phyloP scores from a whole-genome alignment of 2,888 invertebrate species.

The Trisateles emortualis region DNA sequence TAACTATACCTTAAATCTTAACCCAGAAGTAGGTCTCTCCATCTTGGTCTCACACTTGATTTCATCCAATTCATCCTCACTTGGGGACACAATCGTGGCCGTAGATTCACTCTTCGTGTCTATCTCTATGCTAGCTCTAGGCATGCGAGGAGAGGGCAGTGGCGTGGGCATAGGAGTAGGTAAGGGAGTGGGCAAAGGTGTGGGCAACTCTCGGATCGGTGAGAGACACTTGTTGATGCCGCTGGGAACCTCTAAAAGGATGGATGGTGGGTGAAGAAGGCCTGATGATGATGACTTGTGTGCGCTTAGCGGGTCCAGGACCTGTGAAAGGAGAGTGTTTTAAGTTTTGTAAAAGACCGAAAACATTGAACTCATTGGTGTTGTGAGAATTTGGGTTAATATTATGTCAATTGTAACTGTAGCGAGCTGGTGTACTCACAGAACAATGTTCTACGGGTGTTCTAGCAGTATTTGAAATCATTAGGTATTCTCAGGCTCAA shows the following conservation, averaged over 20 bases:
- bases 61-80: slow-evolving; percentile 81
- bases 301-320: slow-evolving; percentile 89
- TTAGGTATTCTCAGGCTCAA: too few relatives aligned
- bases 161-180: slow-evolving; percentile 90
- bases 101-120: slow-evolving; percentile 67
- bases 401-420: not conserved
- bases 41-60: slow-evolving; percentile 67
- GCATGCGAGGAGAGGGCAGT: slow-evolving; percentile 82
- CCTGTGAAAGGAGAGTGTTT: slow-evolving; percentile 66
- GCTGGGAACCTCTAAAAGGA: slow-evolving; percentile 92
- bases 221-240: slow-evolving; percentile 92
- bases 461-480: too few relatives aligned
- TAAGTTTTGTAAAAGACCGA: not conserved
- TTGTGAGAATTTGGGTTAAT: not conserved
- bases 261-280: slow-evolving; percentile 90
- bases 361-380: not conserved
- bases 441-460: too few relatives aligned
- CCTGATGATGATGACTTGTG: slow-evolving; percentile 87
- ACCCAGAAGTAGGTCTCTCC: slow-evolving; percentile 68
- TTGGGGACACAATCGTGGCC: slow-evolving; percentile 67
- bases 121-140: slow-evolving; percentile 70
- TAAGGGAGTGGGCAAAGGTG: slow-evolving; percentile 89
- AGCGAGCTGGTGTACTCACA: too few relatives aligned
- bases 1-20: slow-evolving; percentile 70
- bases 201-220: slow-evolving; percentile 92